phyloP scores from a whole-genome alignment of 1,140 invertebrate genomes.

The Globodera rostochiensis region DNA sequence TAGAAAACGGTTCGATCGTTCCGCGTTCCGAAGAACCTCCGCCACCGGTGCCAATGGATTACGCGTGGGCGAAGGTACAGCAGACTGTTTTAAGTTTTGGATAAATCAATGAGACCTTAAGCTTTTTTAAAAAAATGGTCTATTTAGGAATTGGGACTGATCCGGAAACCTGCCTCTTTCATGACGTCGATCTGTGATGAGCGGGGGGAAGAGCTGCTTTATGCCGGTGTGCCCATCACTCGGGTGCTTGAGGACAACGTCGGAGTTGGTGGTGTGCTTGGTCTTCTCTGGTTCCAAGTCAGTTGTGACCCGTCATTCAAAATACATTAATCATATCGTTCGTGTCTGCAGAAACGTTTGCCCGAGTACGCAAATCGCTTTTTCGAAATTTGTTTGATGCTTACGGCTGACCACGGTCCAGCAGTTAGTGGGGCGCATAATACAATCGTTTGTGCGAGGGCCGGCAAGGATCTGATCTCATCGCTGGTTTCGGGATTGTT shows the following conservation, averaged over 20 bases:
- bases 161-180: constrained; percentile 97
- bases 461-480: constrained; percentile 97
- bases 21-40: constrained; percentile 88
- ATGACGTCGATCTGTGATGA: constrained; percentile 99
- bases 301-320: constrained; percentile 50
- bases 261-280: constrained; percentile 95
- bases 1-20: constrained; percentile 80
- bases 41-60: constrained; percentile 99
- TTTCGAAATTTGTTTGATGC: constrained; percentile 98
- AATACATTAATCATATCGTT: not conserved
- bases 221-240: constrained; percentile 97
- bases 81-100: not conserved
- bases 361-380: constrained; percentile 93
- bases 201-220: constrained; percentile 92
- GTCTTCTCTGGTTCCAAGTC: constrained; percentile 95
- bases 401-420: constrained; percentile 98
- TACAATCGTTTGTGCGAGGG: constrained; percentile 96
- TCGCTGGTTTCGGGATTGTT: constrained; percentile 91
- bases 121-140: not conserved
- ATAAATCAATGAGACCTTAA: not conserved
- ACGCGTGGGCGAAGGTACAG: constrained; percentile 89
- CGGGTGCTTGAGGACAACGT: constrained; percentile 79
- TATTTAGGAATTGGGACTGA: constrained; percentile 86
- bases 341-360: constrained; percentile 71
- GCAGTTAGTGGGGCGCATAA: constrained; percentile 98